Percentiles rank a stretch among this genome's conserved stretches.
phyloP scores from a whole-genome alignment of 2,888 invertebrate genomes.

The Scaptomyza caliginosa region DNA sequence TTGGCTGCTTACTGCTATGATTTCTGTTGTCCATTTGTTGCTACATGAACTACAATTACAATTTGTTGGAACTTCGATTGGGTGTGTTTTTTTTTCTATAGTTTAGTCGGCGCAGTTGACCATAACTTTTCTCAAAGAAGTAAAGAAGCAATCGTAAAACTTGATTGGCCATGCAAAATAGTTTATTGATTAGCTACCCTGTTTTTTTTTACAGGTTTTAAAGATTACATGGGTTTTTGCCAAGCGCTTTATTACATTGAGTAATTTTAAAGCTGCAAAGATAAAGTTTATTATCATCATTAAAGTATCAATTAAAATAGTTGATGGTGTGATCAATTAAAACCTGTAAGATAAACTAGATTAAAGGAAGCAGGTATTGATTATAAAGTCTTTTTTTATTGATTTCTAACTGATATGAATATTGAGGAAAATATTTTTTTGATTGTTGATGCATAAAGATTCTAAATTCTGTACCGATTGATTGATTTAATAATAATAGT shows the following conservation, averaged over 20 bases:
- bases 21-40: conserved; percentile 20
- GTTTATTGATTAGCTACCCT: background rate
- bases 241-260: too few species aligned
- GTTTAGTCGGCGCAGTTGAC: background rate
- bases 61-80: conserved; percentile 28
- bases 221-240: background rate
- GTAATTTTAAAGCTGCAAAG: background rate
- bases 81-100: background rate
- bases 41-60: conserved; percentile 39
- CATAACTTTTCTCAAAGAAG: conserved; percentile 4
- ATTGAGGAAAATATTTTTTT: too few species aligned
- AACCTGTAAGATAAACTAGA: too few species aligned
- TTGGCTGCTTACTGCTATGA: conserved; percentile 52
- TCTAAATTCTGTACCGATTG: too few species aligned
- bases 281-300: too few species aligned
- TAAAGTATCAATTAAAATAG: too few species aligned
- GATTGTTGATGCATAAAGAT: too few species aligned
- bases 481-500: too few species aligned
- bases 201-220: background rate
- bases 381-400: too few species aligned
- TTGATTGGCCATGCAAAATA: conserved; percentile 10
- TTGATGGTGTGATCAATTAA: too few species aligned
- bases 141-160: background rate
- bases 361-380: too few species aligned
- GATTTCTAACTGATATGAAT: too few species aligned